phyloP scores from a whole-genome alignment of 2,888 invertebrate genomes.

The Eretmocerus hayati region DNA sequence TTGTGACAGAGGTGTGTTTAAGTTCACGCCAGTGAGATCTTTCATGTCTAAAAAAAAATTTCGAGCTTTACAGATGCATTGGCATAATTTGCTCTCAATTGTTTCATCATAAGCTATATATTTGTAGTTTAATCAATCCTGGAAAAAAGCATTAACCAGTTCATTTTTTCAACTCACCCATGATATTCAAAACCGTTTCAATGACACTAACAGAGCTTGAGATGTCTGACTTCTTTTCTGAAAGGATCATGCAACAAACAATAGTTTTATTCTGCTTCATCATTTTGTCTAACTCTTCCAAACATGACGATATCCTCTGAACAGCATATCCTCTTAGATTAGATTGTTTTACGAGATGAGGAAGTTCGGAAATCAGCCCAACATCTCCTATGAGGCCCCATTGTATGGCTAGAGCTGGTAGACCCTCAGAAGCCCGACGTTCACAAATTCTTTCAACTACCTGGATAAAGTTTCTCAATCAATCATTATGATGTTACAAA shows the following conservation, averaged over 20 bases:
- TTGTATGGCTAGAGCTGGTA: constrained; percentile 55
- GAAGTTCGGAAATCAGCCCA: constrained; percentile 72
- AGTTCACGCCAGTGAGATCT: constrained; percentile 58
- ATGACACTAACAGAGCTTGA: constrained; percentile 61
- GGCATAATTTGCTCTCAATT: not conserved
- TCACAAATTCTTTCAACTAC: constrained; percentile 57
- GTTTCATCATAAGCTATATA: constrained; percentile 41
- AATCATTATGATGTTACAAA: not conserved
- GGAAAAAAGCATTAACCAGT: too few species aligned
- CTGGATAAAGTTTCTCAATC: constrained; percentile 14
- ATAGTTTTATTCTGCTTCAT: constrained; percentile 59
- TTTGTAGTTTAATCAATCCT: too few species aligned
- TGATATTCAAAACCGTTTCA: constrained; percentile 61
- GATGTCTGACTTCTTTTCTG: constrained; percentile 65
- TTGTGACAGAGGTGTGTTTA: constrained; percentile 72
- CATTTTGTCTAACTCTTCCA: constrained; percentile 66
- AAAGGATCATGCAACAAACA: constrained; percentile 79
- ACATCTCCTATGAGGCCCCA: constrained; percentile 64
- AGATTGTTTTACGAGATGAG: constrained; percentile 61
- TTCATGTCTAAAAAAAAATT: constrained; percentile 34
- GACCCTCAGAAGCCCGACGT: constrained; percentile 46
- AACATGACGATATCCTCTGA: constrained; percentile 77
- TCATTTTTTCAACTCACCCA: constrained; percentile 42
- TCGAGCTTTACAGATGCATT: constrained; percentile 45
- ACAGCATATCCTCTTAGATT: constrained; percentile 76